Percentiles rank a stretch among this genome's conserved stretches.
phyloP scores from a whole-genome alignment of 1,140 invertebrate species.

The Stenopsyche tienmushanensis region DNA sequence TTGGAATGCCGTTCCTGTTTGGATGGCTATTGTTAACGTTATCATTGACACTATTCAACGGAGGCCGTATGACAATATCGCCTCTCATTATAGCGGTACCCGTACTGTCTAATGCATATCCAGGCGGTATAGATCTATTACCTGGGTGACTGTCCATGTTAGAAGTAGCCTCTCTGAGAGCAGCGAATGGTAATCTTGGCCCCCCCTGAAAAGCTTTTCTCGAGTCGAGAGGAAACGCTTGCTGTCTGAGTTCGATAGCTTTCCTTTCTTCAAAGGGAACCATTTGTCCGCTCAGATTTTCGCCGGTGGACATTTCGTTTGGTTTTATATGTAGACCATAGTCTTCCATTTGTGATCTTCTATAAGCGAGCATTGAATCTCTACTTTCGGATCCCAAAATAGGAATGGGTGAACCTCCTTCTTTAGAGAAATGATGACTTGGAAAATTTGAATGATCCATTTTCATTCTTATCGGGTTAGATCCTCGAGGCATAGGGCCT shows the following conservation, averaged over 20 bases:
- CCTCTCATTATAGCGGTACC: constrained; percentile 8
- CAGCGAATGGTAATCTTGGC: not conserved
- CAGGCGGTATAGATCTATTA: constrained; percentile 17
- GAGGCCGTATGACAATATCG: not conserved
- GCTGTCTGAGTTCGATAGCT: constrained; percentile 3
- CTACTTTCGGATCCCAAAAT: not conserved
- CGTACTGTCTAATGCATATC: constrained; percentile 18
- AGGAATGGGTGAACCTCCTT: not conserved
- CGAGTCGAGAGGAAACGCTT: not conserved
- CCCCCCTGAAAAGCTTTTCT: constrained; percentile 7
- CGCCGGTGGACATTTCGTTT: not conserved
- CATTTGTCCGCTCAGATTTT: not conserved
- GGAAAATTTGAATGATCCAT: constrained; percentile 1
- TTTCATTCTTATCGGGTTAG: constrained; percentile 12
- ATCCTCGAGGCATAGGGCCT: not conserved
- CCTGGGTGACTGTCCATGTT: not conserved
- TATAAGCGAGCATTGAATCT: not conserved
- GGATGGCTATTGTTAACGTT: not conserved
- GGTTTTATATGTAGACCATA: constrained; percentile 4
- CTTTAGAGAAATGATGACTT: not conserved
- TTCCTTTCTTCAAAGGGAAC: constrained; percentile 6
- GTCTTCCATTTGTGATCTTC: not conserved
- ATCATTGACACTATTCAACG: not conserved
- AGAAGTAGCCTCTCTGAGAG: not conserved
- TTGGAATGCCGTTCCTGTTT: constrained; percentile 16